These are phyloP conservation scores for Scaptomyza pallida DNA, from an alignment of 1,140 invertebrate genomes.

Conservation along the genomic window DNA sequence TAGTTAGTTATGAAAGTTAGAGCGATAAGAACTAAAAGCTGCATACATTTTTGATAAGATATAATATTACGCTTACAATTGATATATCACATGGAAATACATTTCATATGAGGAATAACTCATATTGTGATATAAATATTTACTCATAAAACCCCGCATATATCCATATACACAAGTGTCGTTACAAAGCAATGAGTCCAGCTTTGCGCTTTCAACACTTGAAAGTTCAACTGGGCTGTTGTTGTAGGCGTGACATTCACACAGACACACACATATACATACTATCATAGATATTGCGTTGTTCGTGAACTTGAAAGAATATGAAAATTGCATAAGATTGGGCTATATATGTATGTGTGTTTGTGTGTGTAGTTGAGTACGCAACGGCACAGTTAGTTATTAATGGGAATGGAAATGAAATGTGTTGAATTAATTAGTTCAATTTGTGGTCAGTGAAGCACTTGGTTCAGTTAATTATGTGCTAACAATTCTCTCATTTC, in stretches of 20 bases:
- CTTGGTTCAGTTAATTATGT: constrained; percentile 36
- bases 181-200: no score
- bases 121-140: no score
- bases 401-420: constrained; percentile 35
- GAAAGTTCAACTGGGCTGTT: constrained; percentile 9
- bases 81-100: no score
- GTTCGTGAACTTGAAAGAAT: constrained; percentile 45
- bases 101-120: no score
- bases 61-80: no score
- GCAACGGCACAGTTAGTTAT: constrained; percentile 24
- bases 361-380: constrained; percentile 9
- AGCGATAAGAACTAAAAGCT: no score
- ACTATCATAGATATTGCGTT: background rate
- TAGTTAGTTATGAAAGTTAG: no score
- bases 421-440: constrained; percentile 74
- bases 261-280: no score
- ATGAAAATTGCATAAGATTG: constrained; percentile 40
- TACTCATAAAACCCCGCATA: no score
- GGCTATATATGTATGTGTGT: constrained; percentile 3
- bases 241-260: constrained; percentile 10
- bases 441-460: constrained; percentile 69
- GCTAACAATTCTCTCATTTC: constrained; percentile 2
- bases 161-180: no score
- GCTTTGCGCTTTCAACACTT: background rate
- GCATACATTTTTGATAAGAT: no score